Percentiles rank a stretch among this genome's conserved stretches.
phyloP scores from a whole-genome alignment of 2,113 vertebrate species.

The Nestor notabilis region DNA sequence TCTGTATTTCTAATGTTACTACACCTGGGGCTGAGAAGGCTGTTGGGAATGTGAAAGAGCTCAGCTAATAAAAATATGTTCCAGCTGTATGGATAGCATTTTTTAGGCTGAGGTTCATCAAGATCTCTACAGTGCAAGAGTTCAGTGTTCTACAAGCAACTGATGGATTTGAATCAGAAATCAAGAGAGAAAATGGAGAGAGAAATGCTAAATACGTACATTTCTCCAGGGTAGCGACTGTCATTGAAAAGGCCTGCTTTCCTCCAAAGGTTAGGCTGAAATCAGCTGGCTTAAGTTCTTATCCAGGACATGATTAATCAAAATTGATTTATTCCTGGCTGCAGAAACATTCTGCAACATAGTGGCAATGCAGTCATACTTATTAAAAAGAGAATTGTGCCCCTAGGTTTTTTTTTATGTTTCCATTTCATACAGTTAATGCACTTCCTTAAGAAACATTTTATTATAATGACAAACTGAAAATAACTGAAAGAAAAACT shows the following conservation, averaged over 20 bases:
- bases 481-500: neutral
- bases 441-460: neutral
- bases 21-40: neutral
- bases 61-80: neutral
- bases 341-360: neutral
- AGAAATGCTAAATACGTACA: neutral
- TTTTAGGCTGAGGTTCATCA: neutral
- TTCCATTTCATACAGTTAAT: constrained; percentile 11
- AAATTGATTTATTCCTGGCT: neutral
- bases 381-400: neutral
- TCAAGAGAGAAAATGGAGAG: neutral
- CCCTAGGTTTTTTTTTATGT: neutral
- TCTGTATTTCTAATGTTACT: neutral
- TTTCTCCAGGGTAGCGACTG: neutral
- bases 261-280: neutral
- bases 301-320: neutral
- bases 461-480: neutral
- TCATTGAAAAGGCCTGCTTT: neutral
- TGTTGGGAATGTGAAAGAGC: neutral
- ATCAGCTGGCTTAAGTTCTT: neutral
- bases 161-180: neutral
- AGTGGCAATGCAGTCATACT: neutral
- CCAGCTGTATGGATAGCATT: neutral
- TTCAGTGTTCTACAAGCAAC: neutral
- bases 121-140: neutral